Percentiles rank a stretch among this genome's conserved stretches.
phyloP scores from a whole-genome alignment of 2,113 vertebrate species.

The Notarius quadriscutis region DNA sequence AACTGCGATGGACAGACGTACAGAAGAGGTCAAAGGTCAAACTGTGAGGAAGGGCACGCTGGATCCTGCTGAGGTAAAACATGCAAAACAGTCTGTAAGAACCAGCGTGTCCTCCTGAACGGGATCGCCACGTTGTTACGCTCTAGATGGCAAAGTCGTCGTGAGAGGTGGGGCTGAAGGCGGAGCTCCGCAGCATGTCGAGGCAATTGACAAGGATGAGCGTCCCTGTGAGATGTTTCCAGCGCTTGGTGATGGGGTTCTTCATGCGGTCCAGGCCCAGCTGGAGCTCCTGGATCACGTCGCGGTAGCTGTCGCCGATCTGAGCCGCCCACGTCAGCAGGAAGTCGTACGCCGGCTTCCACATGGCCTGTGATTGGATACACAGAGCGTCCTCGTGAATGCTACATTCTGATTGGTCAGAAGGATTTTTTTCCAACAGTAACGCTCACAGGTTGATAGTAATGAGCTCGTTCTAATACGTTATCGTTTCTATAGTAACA shows the following conservation, averaged over 20 bases:
- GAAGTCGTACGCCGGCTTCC: constrained; percentile 97
- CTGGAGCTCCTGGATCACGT: constrained; percentile 96
- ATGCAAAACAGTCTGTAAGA: background rate
- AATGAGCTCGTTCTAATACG: too few species aligned
- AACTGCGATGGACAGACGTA: background rate
- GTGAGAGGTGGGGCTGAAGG: constrained; percentile 82
- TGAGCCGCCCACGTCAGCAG: constrained; percentile 94
- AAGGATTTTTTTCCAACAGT: background rate
- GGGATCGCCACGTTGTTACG: background rate
- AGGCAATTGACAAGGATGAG: constrained; percentile 93
- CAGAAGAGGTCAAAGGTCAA: constrained; percentile 15
- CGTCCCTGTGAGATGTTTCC: constrained; percentile 94
- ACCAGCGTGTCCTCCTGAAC: background rate
- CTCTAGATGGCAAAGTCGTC: constrained; percentile 88
- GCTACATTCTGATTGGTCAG: background rate
- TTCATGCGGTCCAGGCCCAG: constrained; percentile 94
- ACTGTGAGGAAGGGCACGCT: background rate
- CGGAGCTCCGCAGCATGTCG: constrained; percentile 86
- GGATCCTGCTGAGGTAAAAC: constrained; percentile 24
- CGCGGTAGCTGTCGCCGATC: constrained; percentile 95
- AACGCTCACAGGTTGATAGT: too few species aligned
- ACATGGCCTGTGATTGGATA: constrained; percentile 84
- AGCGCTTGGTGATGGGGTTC: constrained; percentile 93
- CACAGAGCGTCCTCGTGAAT: background rate
- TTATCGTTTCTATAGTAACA: too few species aligned